phyloP scores from a whole-genome alignment of 2,888 invertebrate species.

The Teleogryllus oceanicus region DNA sequence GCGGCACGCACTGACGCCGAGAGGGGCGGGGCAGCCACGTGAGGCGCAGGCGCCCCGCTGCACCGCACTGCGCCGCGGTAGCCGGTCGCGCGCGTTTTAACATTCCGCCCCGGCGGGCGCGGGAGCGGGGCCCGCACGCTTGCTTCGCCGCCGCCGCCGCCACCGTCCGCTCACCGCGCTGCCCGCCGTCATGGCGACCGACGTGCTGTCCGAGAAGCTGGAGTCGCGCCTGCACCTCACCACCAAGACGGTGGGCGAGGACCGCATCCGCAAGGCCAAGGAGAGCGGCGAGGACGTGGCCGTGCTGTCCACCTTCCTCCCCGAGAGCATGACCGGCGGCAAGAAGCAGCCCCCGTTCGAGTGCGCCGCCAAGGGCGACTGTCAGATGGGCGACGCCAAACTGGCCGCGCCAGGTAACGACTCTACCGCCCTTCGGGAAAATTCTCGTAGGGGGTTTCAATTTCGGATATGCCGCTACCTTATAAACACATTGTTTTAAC shows the following conservation, averaged over 20 bases:
- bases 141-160: neutral
- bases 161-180: neutral
- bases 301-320: conserved; percentile 78
- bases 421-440: neutral
- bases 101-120: neutral
- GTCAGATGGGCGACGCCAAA: conserved; percentile 71
- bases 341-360: conserved; percentile 62
- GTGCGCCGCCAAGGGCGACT: conserved; percentile 72
- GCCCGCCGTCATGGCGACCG: conserved; percentile 61
- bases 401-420: conserved; percentile 72
- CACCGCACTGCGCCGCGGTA: no score
- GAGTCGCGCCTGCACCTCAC: conserved; percentile 64
- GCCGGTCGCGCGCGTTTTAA: neutral
- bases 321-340: conserved; percentile 58
- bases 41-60: no score
- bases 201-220: conserved; percentile 74
- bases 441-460: no score
- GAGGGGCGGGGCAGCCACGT: no score
- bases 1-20: no score
- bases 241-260: conserved; percentile 78
- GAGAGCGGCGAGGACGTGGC: conserved; percentile 86
- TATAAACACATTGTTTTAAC: no score
- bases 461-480: no score
- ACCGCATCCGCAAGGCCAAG: conserved; percentile 72
- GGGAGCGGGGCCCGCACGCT: neutral